Base-by-base conservation (phyloP, 92 coral and sea anemone species). In the Parazoanthus atlanticus region DNA sequence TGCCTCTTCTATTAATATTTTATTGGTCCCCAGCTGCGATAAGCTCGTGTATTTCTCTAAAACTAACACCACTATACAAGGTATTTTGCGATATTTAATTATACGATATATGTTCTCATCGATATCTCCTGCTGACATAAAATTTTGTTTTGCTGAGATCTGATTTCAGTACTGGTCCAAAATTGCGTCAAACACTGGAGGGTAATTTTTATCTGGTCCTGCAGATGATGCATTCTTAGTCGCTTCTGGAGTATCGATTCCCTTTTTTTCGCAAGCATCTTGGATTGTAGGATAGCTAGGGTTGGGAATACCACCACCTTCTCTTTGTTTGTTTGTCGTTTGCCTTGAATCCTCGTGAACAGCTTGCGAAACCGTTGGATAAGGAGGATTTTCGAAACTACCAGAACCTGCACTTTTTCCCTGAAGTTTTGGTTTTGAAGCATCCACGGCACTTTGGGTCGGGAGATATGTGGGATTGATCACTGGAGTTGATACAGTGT, bases 381-480 rank as follows among this genome's bases (percentile, higher is more conserved):
- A 67, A n/a, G 74, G 74, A 67, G 74, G 17, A 67, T 67, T 67
- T 67, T 67, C 28, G 56, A 49, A 49, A 67, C 32, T 67, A 67
- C 74, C 74, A 67, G 31, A 6, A 10, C 28, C 74, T 67, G 29
- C 31, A 12, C 29, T 8, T 25, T 25, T 67, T n/a, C 31, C 74
- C 17, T 25, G 74, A 67, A 29, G 74, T 11, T 13, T 49, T 49
- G 56, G 41, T 73, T 73, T 30, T 73, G 74, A 17, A 64, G 64
- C 74, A 61, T 36, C 80, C 4, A 78, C 71, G 65, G 84, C 91
- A 33, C 86, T 76, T 19, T 40, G 31, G 25, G 73, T 40, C 31
- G 34, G 84, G 0, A 77, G 84, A 23, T 74, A 75, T 3, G 41
- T 43, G 9, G 77, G 76, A 65, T 83, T 89, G 23, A 3, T n/a